Conservation (phyloP, 2,113 vertebrate species). For the Xiphorhynchus elegans region DNA sequence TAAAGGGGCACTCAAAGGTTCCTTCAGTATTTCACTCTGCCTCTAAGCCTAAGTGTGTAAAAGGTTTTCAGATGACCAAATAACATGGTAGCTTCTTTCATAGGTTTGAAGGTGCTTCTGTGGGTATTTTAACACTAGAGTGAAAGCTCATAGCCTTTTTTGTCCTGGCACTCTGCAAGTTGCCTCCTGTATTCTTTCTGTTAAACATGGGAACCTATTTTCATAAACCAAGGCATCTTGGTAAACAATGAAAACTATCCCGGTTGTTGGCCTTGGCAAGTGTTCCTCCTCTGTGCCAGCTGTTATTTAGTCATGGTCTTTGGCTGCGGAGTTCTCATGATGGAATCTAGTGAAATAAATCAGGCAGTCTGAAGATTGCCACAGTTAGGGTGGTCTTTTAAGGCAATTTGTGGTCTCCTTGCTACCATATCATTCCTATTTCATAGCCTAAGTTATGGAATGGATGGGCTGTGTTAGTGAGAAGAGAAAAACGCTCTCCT, state of each 20-base stretch:
- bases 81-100: background rate
- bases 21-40: background rate
- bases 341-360: conserved; percentile 39
- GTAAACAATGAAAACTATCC: background rate
- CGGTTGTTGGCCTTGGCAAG: background rate
- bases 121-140: background rate
- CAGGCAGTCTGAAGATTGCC: background rate
- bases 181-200: background rate
- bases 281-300: background rate
- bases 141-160: background rate
- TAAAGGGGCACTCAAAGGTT: background rate
- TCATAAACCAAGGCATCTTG: background rate
- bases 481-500: background rate
- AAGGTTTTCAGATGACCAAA: background rate
- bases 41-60: background rate
- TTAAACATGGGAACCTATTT: background rate
- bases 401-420: background rate
- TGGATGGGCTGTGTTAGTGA: background rate
- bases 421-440: background rate
- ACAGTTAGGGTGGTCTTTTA: background rate
- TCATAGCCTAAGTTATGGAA: background rate
- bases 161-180: background rate
- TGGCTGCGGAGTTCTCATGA: background rate
- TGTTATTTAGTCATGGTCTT: background rate
- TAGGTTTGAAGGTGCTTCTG: background rate